Evolutionary conservation across 2,797 vertebrate species (phyloP), one percentile per base, ranked within the genome.

Genomic region (Clarias pachynema): DNA sequence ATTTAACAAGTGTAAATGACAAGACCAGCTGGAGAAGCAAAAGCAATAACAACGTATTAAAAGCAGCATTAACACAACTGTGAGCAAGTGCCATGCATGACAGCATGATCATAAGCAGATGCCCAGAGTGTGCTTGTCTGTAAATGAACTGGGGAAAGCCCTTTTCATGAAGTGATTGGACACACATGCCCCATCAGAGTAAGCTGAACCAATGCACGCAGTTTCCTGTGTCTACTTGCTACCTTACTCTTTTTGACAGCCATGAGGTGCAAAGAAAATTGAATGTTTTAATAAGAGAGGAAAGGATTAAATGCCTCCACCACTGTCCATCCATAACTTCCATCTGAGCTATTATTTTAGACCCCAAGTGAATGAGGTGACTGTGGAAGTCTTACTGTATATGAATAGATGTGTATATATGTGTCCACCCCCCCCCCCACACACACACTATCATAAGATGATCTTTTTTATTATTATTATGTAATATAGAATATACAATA

Each of bases 31-130:
- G 94, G 89, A 80, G 57, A n/a, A 68, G 60, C 40, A 79, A 89
- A 91, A 91, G 92, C 92, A 93, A 91, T 94, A 93, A 94, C 94
- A 93, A 82, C 90, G 91, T 92, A 95, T 94, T 94, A 93, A 92
- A 94, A 93, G 91, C 90, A 89, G 93, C 88, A 82, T 95, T 94
- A 93, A 94, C 94, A 94, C 91, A 62, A 78, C 57, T 62, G 75
- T 60, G 75, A 37, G 56, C 18, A 90, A 93, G 89, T 91, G 74
- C 83, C 89, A 91, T 89, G 93, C 90, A 92, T 72, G 29, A 40
- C 53, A 44, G 81, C 18, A 70, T 70, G 77, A 84, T 82, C 86
- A 79, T 31, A 57, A 62, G 56, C 89, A 81, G 81, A 90, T 77
- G 74, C 31, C 81, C 66, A 37, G 79, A 77, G 69, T 92, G 91